These are phyloP conservation scores for Heterodera filipjevi DNA, from an alignment of 2,888 invertebrate species.

Conservation along the genomic window DNA sequence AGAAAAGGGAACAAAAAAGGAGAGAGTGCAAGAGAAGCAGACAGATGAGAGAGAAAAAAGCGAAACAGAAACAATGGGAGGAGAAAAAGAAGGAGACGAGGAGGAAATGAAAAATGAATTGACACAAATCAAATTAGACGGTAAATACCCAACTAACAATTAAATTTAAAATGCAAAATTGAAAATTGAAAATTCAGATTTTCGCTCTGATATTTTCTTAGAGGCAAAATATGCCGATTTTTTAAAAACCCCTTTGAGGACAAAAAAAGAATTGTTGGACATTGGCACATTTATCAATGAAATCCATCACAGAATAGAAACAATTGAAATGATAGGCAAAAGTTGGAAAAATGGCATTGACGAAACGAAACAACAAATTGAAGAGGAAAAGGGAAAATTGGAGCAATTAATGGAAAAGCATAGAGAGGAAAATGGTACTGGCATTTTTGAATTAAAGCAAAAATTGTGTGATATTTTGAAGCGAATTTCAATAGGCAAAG, in stretches of 20 bases:
- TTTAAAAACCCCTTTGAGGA: not conserved
- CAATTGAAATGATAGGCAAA: not conserved
- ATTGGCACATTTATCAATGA: not conserved
- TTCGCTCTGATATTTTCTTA: not conserved
- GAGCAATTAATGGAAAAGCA: not conserved
- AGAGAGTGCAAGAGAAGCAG: constrained; percentile 12
- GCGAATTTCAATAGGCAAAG: not conserved
- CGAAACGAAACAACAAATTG: not conserved
- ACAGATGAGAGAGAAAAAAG: constrained; percentile 11
- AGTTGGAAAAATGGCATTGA: not conserved
- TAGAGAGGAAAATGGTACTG: not conserved
- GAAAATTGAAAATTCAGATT: not conserved
- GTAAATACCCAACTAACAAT: no score
- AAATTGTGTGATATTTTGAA: not conserved
- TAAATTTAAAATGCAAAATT: not conserved
- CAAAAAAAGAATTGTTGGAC: not conserved
- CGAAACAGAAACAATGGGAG: not conserved
- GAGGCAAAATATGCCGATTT: not conserved
- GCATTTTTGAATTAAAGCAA: not conserved
- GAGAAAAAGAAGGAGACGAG: not conserved
- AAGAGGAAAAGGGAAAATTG: not conserved
- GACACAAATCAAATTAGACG: not conserved
- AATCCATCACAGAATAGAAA: not conserved
- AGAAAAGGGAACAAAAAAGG: constrained; percentile 5
- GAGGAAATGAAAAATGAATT: not conserved